A percentile compares a stretch with the other conserved stretches of the same genome.
phyloP scores from a whole-genome alignment of 2,888 invertebrate species.

The Cerastoderma edule region DNA sequence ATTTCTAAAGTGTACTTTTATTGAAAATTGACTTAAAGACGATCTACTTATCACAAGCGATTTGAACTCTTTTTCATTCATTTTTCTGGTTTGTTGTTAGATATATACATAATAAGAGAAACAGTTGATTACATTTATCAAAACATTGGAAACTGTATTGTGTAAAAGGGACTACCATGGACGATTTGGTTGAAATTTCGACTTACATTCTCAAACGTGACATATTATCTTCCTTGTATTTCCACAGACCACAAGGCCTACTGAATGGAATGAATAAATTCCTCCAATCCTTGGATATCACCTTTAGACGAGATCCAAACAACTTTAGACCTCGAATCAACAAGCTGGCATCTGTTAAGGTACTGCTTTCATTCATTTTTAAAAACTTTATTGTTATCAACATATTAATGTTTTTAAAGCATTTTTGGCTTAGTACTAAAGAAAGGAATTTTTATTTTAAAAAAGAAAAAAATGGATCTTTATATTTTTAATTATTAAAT shows the following conservation, averaged over 20 bases:
- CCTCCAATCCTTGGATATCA: constrained; percentile 96
- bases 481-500: not conserved
- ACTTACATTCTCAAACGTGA: not conserved
- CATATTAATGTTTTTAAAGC: not conserved
- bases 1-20: no score
- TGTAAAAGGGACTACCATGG: not conserved
- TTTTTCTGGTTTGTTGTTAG: not conserved
- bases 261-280: constrained; percentile 99
- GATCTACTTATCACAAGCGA: no score
- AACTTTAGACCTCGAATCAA: constrained; percentile 99
- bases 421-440: not conserved
- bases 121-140: not conserved
- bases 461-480: not conserved
- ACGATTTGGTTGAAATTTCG: not conserved
- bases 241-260: constrained; percentile 90
- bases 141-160: not conserved
- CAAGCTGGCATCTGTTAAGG: constrained; percentile 97
- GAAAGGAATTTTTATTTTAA: not conserved
- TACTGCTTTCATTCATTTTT: constrained; percentile 79
- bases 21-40: no score
- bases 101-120: not conserved
- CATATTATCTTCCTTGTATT: no score
- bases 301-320: constrained; percentile 99
- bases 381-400: not conserved
- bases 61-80: not conserved